These are phyloP conservation scores for Halocaridina rubra DNA, from an alignment of 2,888 invertebrate species.

Conservation along the genomic window DNA sequence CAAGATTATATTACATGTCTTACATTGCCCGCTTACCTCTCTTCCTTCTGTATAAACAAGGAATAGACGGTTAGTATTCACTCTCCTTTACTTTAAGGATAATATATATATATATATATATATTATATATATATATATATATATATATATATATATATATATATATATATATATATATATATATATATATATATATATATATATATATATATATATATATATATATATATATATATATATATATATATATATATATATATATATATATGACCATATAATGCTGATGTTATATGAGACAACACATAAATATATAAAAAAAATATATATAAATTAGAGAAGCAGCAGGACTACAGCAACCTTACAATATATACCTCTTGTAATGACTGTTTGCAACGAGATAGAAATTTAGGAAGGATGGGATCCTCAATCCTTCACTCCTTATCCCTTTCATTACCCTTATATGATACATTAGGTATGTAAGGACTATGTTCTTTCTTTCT, in stretches of 20 bases:
- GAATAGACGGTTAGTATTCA: neutral
- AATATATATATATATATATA: too few species aligned
- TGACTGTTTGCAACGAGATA: too few species aligned
- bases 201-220: neutral
- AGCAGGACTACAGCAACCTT: too few species aligned
- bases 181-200: neutral
- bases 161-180: neutral
- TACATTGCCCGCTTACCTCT: neutral
- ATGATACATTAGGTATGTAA: too few species aligned
- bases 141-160: constrained; percentile 22
- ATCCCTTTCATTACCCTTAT: too few species aligned
- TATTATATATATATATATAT: constrained; percentile 8
- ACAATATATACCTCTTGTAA: too few species aligned
- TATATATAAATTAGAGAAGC: too few species aligned
- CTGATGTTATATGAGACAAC: neutral
- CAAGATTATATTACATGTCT: neutral
- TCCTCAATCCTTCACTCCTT: too few species aligned
- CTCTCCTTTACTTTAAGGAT: too few species aligned
- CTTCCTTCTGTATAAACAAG: neutral
- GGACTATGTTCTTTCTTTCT: neutral
- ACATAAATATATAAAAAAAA: neutral
- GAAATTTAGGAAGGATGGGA: too few species aligned
- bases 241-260: neutral
- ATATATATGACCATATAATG: neutral
- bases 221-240: neutral